Conservation (phyloP, 1,140 invertebrate species). For the Zophobas atratus region DNA sequence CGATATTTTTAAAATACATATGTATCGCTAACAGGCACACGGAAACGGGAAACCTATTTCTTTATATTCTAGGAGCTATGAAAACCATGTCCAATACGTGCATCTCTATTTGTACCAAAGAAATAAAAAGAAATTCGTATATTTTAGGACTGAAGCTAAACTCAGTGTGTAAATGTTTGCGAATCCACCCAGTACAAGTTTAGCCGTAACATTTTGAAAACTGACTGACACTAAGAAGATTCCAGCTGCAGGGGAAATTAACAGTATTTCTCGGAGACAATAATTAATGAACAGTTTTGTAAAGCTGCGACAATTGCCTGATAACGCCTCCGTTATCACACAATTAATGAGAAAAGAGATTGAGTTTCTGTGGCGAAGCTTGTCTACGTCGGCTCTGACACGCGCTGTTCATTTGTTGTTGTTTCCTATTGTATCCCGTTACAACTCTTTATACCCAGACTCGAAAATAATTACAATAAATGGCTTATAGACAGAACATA, state of each 20-base stretch:
- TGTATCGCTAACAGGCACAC: too few relatives aligned
- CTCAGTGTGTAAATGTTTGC: too few relatives aligned
- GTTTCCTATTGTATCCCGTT: conserved; percentile 39
- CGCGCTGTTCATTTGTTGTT: conserved; percentile 48
- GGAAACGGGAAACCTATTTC: too few relatives aligned
- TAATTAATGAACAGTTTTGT: conserved; percentile 53
- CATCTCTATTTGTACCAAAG: too few relatives aligned
- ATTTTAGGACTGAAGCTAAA: too few relatives aligned
- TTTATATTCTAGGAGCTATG: too few relatives aligned
- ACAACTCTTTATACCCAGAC: conserved; percentile 9
- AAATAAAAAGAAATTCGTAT: too few relatives aligned
- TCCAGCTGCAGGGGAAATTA: conserved; percentile 37
- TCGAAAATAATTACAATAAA: background rate
- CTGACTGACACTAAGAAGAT: conserved; percentile 15
- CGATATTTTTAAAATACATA: too few relatives aligned
- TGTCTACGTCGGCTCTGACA: conserved; percentile 47
- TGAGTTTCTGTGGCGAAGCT: conserved; percentile 54
- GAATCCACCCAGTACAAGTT: too few relatives aligned
- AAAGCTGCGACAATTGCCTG: conserved; percentile 54
- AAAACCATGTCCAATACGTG: too few relatives aligned
- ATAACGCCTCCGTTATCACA: conserved; percentile 58
- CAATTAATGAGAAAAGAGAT: conserved; percentile 59
- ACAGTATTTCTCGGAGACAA: conserved; percentile 48
- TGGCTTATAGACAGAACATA: too few relatives aligned
- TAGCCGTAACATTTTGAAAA: too few relatives aligned